Evolutionary conservation across 2,113 vertebrate species (phyloP).

Genomic region (Malurus cyaneus): DNA sequence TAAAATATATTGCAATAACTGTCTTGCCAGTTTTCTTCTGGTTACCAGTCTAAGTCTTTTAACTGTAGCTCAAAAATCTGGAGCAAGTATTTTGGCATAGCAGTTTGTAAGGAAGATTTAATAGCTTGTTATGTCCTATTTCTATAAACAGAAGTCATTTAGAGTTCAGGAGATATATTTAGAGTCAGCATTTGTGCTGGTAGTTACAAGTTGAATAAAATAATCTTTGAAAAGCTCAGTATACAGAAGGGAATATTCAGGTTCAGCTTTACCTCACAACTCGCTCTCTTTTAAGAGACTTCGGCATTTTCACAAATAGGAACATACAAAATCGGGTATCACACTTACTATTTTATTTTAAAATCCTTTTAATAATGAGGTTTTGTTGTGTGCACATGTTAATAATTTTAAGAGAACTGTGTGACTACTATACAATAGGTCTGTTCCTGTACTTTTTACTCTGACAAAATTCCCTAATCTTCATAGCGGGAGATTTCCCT

Average conservation of each 20-base stretch:
- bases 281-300: not conserved
- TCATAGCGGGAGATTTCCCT: not conserved
- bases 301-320: not conserved
- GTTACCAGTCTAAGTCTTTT: conserved; percentile 4
- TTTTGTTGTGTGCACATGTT: not conserved
- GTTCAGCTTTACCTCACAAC: not conserved
- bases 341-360: not conserved
- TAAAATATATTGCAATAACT: not conserved
- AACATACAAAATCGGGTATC: not conserved
- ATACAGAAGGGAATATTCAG: conserved; percentile 17
- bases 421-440: not conserved
- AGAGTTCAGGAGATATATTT: conserved; percentile 80
- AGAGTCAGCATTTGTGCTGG: conserved; percentile 73
- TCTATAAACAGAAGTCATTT: conserved; percentile 78
- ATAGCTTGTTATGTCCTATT: conserved; percentile 78
- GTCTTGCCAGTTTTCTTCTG: not conserved
- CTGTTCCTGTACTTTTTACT: not conserved
- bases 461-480: not conserved
- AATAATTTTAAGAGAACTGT: not conserved
- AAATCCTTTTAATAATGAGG: not conserved
- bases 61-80: conserved; percentile 45
- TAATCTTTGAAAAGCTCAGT: conserved; percentile 70
- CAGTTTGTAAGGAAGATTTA: conserved; percentile 76
- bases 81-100: conserved; percentile 68
- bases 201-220: conserved; percentile 72